Base-by-base conservation (phyloP, 2,797 vertebrate species). In the Serranus cabrilla region DNA sequence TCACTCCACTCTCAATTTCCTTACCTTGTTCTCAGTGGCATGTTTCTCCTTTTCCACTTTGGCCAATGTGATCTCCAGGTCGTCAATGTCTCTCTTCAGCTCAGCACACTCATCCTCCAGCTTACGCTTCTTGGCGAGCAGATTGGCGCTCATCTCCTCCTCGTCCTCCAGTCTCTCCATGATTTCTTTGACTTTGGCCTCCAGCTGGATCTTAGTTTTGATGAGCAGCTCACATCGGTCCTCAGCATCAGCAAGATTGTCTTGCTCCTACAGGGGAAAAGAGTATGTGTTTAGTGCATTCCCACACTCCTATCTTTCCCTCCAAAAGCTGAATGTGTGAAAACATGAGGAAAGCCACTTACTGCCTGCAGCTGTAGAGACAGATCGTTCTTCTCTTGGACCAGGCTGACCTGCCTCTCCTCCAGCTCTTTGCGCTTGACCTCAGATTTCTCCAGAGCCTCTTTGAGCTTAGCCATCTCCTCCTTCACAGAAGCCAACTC, bases 1-100 rank as follows among this genome's bases (percentile, higher is more conserved):
- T 46, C 7, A 2, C 18, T 80, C 31, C 0, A n/a, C 20, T 27
- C 21, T 18, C 5, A 10, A 0, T 23, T 25, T 31, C 11, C 67
- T 86, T 27, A 96, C 97, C 96, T 97, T 98, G 89, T 98, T 98
- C 91, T 98, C 97, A 0, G 95, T 97, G 87, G 97, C 96, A 2
- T 97, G 97, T 79, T 98, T 98, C 91, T 98, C 97, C 81, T 97
- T 97, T 88, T 98, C 97, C 78, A 98, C 96, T 87, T 98, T 99
- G 85, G 96, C 96, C 91, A 99, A 87, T 0, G 97, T 98, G 87
- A 97, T 91, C 92, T 98, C 98, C 50, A 99, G 91, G 75, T 99
- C 97, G 7, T 99, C 97, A 0, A 98, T 97, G 91, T 99, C 98
- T 80, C 97, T 99, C 92, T 98, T 99, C 72, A 99, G 94, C 87